Base-by-base conservation (phyloP, 2,888 invertebrate genomes). In the Cheilosia impressa region DNA sequence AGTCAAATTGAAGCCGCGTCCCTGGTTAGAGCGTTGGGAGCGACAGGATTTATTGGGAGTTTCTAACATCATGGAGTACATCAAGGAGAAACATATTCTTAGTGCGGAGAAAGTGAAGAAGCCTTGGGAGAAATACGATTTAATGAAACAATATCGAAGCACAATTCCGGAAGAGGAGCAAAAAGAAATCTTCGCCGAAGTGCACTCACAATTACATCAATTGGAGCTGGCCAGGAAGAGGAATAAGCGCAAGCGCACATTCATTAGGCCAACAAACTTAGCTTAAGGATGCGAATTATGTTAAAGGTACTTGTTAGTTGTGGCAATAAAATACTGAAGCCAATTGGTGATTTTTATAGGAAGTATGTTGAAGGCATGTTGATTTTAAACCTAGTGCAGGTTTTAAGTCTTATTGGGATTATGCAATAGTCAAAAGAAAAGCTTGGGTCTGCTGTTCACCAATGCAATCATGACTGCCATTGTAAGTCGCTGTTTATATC, bases 1-100 rank as follows among this genome's bases (percentile, higher is more conserved):
- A 93, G 96, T 96, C 0, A 94, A 94, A 89, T 90, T 97, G 58
- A 96, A 96, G 90, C 95, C 96, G 5, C 95, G 94, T 63, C 99
- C 99, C 0, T 99, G 99, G 99, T 91, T 95, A n/a, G 95, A 95
- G 89, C 94, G 96, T 87, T 99, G 98, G 97, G 98, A 98, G 90
- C 93, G 95, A 43, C 94, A 96, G 89, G 93, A 96, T 88, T 92
- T 97, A 77, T 94, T 95, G 91, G 98, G 98, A 9, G 93, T 97
- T 5, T 92, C 94, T 41, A 94, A 95, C 82, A 93, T 95, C 41
- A 94, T 94, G 76, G 93, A 94, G 82, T 89, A 93, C 88, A 89
- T 95, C 2, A 94, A 93, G 87, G 92, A 93, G 22, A 94, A 94
- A 87, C 93, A 93, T 89, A 89, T 90, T 13, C 91, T 91, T 87